Base-by-base conservation (phyloP, 35 echinoderm and acorn worm species). In the Ophiothrix spiculata region DNA sequence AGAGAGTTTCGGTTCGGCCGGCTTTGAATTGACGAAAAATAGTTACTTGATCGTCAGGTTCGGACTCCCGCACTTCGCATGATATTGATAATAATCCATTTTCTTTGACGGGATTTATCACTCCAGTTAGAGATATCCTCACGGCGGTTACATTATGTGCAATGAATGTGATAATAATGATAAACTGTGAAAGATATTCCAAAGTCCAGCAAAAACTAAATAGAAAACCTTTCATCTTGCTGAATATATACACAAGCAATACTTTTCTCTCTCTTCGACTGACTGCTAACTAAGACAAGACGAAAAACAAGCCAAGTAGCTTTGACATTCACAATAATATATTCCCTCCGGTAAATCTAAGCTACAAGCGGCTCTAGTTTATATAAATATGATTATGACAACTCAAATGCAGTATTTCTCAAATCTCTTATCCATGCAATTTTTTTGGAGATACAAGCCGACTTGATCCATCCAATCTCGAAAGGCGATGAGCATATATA, bases 311-410 rank as follows among this genome's bases (percentile, higher is more conserved):
- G 17, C 60, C n/a, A n/a, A n/a, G 60, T n/a, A 10, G 60, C 23
- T 4, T 25, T 69, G 60, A 69, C 23, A 69, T 69, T 69, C 60
- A 69, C 8, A 69, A 69, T n/a, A n/a, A n/a, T n/a, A n/a, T 69
- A 28, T 69, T 28, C 60, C 60, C 29, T 69, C 17, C 16, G 60
- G 17, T 69, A n/a, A n/a, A n/a, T n/a, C n/a, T n/a, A n/a, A n/a
- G n/a, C n/a, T n/a, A n/a, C n/a, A n/a, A n/a, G 42, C 42, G 60
- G 60, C 60, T 69, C 23, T 69, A 69, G 60, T 69, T 69, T 69
- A 69, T 69, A 69, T 28, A 69, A 69, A 69, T 69, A 69, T 69
- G 60, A 69, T 69, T 69, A 69, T 69, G 60, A 69, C 60, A 69
- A 69, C 16, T 69, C 29, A 28, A n/a, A n/a, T n/a, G n/a, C n/a